A percentile compares a stretch with the other conserved stretches of the same genome.
Conservation (phyloP, 2,113 vertebrate genomes). For the Centrocercus urophasianus region DNA sequence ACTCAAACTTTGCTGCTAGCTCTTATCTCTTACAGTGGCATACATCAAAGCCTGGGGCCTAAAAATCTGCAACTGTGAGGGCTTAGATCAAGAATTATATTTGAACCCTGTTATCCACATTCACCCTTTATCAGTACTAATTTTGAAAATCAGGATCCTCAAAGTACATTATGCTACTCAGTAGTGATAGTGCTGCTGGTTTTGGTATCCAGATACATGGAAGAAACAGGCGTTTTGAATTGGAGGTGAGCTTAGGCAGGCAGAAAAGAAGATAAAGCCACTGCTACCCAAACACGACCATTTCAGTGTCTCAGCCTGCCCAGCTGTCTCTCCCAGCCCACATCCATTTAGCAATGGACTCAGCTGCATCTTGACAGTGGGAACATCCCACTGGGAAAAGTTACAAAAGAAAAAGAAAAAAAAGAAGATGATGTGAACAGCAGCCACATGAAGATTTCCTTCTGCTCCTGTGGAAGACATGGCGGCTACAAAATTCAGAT, state of each 20-base stretch:
- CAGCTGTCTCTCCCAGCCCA: neutral
- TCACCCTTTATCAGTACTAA: neutral
- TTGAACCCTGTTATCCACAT: neutral
- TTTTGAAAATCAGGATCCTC: neutral
- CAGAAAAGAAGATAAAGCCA: neutral
- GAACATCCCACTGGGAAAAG: neutral
- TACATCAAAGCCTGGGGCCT: neutral
- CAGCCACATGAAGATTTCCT: neutral
- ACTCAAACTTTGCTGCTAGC: neutral
- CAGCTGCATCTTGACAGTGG: neutral
- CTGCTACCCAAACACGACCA: neutral
- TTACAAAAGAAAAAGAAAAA: neutral
- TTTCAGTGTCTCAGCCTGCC: neutral
- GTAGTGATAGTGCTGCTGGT: neutral
- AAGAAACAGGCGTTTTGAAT: neutral
- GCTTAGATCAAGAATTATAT: neutral
- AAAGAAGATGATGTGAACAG: neutral
- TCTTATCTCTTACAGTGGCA: neutral
- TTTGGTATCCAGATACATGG: neutral
- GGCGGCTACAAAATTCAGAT: neutral
- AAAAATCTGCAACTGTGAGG: neutral
- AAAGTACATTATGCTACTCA: neutral
- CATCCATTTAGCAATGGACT: neutral
- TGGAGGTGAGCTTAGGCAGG: neutral
- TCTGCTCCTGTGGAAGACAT: neutral